These are phyloP conservation scores for Drosophila kohkoa DNA, from an alignment of 1,140 invertebrate species.

Conservation along the genomic window DNA sequence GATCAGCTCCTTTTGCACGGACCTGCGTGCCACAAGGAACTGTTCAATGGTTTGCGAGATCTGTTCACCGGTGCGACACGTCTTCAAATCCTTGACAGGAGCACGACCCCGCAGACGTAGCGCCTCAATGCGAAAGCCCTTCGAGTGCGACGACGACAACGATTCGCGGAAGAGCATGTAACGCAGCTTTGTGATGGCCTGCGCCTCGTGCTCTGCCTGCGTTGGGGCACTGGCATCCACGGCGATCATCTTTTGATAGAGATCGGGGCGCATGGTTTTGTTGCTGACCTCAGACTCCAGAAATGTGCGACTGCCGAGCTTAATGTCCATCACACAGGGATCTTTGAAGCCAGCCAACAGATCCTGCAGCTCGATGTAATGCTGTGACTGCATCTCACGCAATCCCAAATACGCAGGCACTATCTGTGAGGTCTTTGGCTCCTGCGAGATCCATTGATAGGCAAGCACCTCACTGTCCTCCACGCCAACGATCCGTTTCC, in stretches of 20 bases:
- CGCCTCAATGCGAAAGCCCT: constrained; percentile 98
- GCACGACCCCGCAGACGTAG: constrained; percentile 92
- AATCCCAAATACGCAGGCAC: constrained; percentile 95
- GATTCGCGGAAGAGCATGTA: constrained; percentile 98
- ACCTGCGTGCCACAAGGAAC: constrained; percentile 90
- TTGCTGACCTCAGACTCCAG: constrained; percentile 97
- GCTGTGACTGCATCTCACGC: constrained; percentile 93
- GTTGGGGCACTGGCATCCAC: constrained; percentile 95
- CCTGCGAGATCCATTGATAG: constrained; percentile 92
- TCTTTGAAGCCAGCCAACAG: constrained; percentile 93
- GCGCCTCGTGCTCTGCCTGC: constrained; percentile 90
- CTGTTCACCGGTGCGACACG: constrained; percentile 91
- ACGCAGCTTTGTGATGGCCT: constrained; percentile 95
- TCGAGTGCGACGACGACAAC: constrained; percentile 95
- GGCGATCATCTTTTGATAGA: constrained; percentile 97
- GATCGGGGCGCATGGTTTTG: constrained; percentile 90
- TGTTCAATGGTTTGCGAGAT: constrained; percentile 91
- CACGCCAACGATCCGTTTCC: constrained; percentile 92
- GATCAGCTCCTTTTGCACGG: constrained; percentile 89
- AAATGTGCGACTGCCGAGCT: constrained; percentile 97
- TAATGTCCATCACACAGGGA: constrained; percentile 96
- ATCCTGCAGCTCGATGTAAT: constrained; percentile 96
- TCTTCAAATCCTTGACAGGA: constrained; percentile 91
- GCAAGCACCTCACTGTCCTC: constrained; percentile 93
- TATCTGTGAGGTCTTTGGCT: constrained; percentile 90